These are phyloP conservation scores for Pluvialis apricaria DNA, from an alignment of 2,113 vertebrate species.

Conservation along the genomic window DNA sequence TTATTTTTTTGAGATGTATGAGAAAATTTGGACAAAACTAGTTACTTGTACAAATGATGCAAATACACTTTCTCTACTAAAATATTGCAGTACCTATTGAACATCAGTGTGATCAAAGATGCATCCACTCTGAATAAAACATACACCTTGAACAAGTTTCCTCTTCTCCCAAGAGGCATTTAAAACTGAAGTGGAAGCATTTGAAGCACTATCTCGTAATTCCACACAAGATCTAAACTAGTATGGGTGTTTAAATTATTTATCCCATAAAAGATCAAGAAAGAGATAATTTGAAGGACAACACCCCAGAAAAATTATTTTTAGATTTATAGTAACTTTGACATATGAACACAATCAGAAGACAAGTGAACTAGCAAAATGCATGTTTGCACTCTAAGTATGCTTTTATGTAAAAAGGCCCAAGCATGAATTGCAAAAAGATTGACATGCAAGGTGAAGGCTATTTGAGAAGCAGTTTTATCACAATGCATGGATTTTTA, in stretches of 20 bases:
- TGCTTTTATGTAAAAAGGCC: not conserved
- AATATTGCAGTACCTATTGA: not conserved
- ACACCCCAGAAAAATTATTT: fast-evolving
- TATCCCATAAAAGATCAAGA: not conserved
- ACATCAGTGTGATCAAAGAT: not conserved
- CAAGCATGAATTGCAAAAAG: not conserved
- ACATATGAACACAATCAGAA: not conserved
- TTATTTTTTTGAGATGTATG: not conserved
- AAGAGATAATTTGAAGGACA: not conserved
- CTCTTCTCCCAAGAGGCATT: not conserved
- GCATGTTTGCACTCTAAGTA: not conserved
- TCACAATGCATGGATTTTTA: not conserved
- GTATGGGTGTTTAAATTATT: not conserved
- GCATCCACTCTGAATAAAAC: not conserved
- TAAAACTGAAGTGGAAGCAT: not conserved
- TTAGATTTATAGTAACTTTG: not conserved
- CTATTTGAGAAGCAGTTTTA: not conserved
- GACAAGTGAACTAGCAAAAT: not conserved
- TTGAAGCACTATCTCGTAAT: not conserved
- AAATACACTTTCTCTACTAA: not conserved
- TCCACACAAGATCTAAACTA: not conserved
- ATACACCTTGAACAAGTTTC: not conserved
- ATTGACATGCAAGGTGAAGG: not conserved
- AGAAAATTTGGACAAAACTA: not conserved
- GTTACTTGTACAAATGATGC: not conserved